Percentiles rank a stretch among this genome's conserved stretches.
Evolutionary conservation across 2,888 invertebrate species (phyloP).

Genomic region (Parelbella ahira): DNA sequence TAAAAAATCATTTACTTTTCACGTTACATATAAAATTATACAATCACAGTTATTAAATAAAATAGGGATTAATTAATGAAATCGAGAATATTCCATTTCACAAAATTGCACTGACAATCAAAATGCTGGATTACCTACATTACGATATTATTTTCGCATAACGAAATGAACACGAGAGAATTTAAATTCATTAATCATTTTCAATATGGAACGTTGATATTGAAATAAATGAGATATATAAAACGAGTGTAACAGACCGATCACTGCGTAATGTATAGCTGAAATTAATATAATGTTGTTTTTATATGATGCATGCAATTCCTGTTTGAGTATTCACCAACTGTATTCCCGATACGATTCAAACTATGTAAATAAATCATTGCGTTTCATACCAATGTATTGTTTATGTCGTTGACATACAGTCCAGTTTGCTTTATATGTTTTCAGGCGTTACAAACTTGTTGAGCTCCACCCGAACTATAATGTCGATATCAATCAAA

Average conservation of each 20-base stretch:
- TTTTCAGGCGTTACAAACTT: slow-evolving; percentile 1
- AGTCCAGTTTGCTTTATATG: background rate
- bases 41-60: too few species aligned
- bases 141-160: too few species aligned
- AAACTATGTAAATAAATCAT: slow-evolving; percentile 22
- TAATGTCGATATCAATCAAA: slow-evolving; percentile 21
- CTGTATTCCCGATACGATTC: background rate
- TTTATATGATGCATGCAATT: slow-evolving; percentile 9
- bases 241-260: background rate
- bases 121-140: too few species aligned
- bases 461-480: slow-evolving; percentile 24
- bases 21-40: too few species aligned
- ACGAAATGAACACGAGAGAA: too few species aligned
- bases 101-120: too few species aligned
- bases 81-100: too few species aligned
- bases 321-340: slow-evolving; percentile 1
- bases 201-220: too few species aligned
- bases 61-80: too few species aligned
- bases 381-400: slow-evolving; percentile 1
- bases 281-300: slow-evolving; percentile 1
- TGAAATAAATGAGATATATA: too few species aligned
- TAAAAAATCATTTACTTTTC: too few species aligned
- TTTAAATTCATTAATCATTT: too few species aligned
- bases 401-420: background rate
- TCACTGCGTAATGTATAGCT: background rate